Percentiles rank a stretch among this genome's conserved stretches.
phyloP scores from a whole-genome alignment of 2,797 vertebrate genomes.

The Leptodactylus fallax region DNA sequence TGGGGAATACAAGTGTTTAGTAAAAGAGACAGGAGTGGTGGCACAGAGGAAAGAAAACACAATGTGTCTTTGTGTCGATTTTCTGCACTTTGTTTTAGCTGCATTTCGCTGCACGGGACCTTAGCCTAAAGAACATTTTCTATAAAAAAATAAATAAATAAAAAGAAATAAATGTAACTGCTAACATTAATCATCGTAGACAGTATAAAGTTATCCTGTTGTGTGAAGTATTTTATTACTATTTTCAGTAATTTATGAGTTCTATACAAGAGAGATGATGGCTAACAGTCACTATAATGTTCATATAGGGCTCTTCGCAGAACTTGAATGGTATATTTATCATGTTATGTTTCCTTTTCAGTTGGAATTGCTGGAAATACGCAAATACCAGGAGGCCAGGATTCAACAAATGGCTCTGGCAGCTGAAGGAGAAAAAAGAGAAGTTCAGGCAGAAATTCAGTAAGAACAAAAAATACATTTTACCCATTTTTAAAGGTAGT shows the following conservation, averaged over 20 bases:
- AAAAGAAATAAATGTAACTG: background rate
- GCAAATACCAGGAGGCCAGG: slow-evolving; percentile 77
- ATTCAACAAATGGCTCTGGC: slow-evolving; percentile 65
- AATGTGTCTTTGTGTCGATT: too few species aligned
- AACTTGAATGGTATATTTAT: background rate
- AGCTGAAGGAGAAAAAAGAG: slow-evolving; percentile 60
- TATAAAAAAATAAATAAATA: background rate
- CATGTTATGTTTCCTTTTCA: slow-evolving; percentile 66
- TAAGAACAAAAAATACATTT: background rate
- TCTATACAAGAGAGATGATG: background rate
- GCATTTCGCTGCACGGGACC: too few species aligned
- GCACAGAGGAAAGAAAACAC: too few species aligned
- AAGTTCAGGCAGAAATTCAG: slow-evolving; percentile 65
- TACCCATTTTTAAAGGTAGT: background rate
- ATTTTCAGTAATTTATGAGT: background rate
- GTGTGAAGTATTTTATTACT: background rate
- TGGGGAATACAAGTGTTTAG: too few species aligned
- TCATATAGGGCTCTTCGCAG: background rate
- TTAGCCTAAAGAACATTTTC: too few species aligned
- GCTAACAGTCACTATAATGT: background rate
- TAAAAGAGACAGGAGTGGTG: too few species aligned
- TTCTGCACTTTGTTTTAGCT: too few species aligned
- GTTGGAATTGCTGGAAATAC: slow-evolving; percentile 85
- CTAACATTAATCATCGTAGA: too few species aligned
- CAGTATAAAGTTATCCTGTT: too few species aligned